These are phyloP conservation scores for Gallinago jamesoni DNA, from an alignment of 2,113 vertebrate species.

Conservation along the genomic window DNA sequence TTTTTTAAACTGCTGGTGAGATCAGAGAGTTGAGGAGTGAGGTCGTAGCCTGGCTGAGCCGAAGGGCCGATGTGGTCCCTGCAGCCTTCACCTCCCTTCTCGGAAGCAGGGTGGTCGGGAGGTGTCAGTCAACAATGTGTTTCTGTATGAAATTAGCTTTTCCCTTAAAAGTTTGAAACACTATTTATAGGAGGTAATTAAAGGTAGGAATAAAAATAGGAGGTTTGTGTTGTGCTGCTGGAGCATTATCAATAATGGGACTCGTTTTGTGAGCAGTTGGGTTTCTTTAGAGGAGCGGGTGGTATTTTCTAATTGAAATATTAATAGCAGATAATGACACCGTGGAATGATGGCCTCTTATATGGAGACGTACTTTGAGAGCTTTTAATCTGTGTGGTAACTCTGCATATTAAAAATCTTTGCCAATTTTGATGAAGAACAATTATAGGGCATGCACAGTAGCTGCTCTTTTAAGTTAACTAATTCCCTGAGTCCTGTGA, in stretches of 20 bases:
- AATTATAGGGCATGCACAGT: neutral
- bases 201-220: neutral
- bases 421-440: constrained; percentile 9
- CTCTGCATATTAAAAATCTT: constrained; percentile 37
- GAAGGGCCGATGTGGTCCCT: neutral
- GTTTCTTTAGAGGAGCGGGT: neutral
- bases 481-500: neutral
- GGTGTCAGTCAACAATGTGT: neutral
- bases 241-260: neutral
- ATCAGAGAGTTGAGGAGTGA: neutral
- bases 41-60: neutral
- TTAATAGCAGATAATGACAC: constrained; percentile 43
- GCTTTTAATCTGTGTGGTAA: constrained; percentile 37
- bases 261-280: neutral
- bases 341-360: neutral
- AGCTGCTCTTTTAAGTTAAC: constrained; percentile 12
- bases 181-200: neutral
- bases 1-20: neutral
- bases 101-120: neutral
- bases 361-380: neutral
- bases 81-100: neutral
- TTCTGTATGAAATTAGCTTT: neutral
- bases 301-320: constrained; percentile 17
- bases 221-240: neutral
- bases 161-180: neutral